These are phyloP conservation scores for Drosophila mauritiana DNA, from an alignment of 1,140 invertebrate genomes.

Conservation along the genomic window DNA sequence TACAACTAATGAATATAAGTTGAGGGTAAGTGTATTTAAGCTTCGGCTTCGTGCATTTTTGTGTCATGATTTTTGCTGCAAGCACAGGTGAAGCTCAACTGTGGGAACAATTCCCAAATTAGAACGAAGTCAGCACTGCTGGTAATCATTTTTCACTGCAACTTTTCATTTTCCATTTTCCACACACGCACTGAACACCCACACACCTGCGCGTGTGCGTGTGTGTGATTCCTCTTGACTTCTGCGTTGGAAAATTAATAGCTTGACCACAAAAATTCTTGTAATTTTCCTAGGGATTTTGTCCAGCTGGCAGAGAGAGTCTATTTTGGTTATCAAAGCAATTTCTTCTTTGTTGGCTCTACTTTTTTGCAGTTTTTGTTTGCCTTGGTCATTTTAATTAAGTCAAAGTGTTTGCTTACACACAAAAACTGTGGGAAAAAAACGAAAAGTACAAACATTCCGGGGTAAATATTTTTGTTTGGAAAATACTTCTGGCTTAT, in stretches of 20 bases:
- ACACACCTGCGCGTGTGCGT: constrained; percentile 3
- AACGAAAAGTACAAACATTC: constrained; percentile 17
- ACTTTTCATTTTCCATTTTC: constrained; percentile 41
- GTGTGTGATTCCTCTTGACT: constrained; percentile 12
- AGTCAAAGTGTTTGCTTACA: constrained; percentile 48
- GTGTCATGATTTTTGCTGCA: neutral
- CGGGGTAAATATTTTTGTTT: constrained; percentile 42
- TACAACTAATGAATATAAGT: too few species aligned
- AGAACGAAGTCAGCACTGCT: constrained; percentile 19
- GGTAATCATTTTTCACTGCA: constrained; percentile 46
- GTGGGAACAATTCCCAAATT: constrained; percentile 17
- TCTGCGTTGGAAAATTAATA: constrained; percentile 45
- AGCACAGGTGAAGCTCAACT: constrained; percentile 7
- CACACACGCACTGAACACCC: constrained; percentile 22
- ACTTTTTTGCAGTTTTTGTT: constrained; percentile 36
- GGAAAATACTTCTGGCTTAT: constrained; percentile 5
- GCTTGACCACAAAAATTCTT: constrained; percentile 50
- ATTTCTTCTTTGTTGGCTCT: constrained; percentile 22
- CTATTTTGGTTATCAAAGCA: constrained; percentile 33
- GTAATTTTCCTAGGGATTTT: constrained; percentile 38
- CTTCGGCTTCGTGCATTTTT: too few species aligned
- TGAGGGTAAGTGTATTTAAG: too few species aligned
- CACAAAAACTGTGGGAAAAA: constrained; percentile 6
- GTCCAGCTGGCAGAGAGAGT: constrained; percentile 8
- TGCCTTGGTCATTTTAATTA: constrained; percentile 45